Conservation (phyloP, 2,888 invertebrate genomes). For the Megamerina dolium region DNA sequence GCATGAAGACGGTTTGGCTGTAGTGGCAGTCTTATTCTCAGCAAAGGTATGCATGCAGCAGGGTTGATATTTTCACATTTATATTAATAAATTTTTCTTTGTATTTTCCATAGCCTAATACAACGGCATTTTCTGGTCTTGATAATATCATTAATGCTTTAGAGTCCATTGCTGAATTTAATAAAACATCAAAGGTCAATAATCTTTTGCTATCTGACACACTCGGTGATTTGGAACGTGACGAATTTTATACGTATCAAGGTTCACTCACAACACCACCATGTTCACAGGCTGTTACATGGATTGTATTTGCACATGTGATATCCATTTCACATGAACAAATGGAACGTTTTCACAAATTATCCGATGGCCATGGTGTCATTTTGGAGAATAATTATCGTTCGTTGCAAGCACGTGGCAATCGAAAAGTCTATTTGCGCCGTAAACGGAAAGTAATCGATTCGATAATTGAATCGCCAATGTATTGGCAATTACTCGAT, state of each 20-base stretch:
- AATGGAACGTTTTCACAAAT: conserved; percentile 16
- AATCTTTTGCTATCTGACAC: conserved; percentile 17
- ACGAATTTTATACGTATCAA: conserved; percentile 21
- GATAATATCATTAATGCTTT: conserved; percentile 18
- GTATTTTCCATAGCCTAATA: neutral
- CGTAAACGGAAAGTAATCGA: conserved; percentile 13
- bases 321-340: conserved; percentile 17
- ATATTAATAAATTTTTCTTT: neutral
- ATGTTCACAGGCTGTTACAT: conserved; percentile 24
- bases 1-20: conserved; percentile 21
- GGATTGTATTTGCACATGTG: conserved; percentile 20
- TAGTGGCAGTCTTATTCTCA: conserved; percentile 16
- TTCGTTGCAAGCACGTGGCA: conserved; percentile 19
- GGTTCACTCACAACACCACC: conserved; percentile 25
- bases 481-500: conserved; percentile 8
- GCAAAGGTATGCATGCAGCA: conserved; percentile 4
- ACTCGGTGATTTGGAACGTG: conserved; percentile 13
- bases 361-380: conserved; percentile 18
- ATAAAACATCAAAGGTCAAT: conserved; percentile 16
- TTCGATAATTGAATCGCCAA: conserved; percentile 2
- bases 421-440: conserved; percentile 18
- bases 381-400: conserved; percentile 25
- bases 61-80: neutral
- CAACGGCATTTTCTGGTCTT: conserved; percentile 10
- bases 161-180: conserved; percentile 15